Percentiles rank a stretch among this genome's conserved stretches.
These are phyloP conservation scores for Apus apus DNA, from an alignment of 2,113 vertebrate genomes.

Conservation along the genomic window DNA sequence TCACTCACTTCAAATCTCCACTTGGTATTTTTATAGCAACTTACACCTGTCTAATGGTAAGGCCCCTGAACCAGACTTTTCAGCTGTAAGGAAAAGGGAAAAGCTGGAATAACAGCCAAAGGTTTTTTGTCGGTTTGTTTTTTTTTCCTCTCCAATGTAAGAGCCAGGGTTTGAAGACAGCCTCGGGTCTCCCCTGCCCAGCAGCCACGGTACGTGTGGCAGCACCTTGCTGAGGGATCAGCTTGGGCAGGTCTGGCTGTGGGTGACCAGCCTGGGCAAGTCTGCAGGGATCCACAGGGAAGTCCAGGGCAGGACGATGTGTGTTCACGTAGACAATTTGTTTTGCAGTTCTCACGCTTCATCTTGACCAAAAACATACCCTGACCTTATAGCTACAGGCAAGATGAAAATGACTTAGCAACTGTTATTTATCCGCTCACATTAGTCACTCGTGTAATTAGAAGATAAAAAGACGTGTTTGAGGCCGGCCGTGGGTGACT, in stretches of 20 bases:
- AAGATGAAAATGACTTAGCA: neutral
- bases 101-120: neutral
- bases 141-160: neutral
- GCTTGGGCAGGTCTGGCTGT: neutral
- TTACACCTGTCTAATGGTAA: neutral
- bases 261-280: neutral
- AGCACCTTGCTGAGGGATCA: neutral
- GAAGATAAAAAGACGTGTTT: neutral
- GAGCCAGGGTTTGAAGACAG: neutral
- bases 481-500: neutral
- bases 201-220: neutral
- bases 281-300: neutral
- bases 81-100: neutral
- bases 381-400: neutral
- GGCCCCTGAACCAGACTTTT: neutral
- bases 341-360: neutral
- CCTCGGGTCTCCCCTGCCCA: neutral
- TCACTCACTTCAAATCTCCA: neutral
- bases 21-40: neutral
- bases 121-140: no score
- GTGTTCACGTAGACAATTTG: neutral
- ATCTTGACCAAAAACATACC: neutral
- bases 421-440: neutral
- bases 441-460: neutral
- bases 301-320: neutral